Base-by-base conservation (phyloP, 2,113 vertebrate species). In the Patagioenas fasciata region DNA sequence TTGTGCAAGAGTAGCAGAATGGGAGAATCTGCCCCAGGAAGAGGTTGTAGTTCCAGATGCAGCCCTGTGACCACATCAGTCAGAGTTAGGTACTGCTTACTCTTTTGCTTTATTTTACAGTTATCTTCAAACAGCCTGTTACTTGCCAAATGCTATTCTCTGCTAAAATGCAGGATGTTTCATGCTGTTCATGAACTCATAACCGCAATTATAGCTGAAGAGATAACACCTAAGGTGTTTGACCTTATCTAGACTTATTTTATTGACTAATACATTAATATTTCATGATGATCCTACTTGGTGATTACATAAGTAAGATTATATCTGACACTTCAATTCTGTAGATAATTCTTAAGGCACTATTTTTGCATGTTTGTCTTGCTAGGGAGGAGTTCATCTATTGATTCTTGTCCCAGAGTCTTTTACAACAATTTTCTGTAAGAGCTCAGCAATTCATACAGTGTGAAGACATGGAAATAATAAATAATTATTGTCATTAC, bases 191-290 rank as follows among this genome's bases (percentile, higher is more conserved):
- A 31, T 44, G 66, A 90, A 77, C n/a, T 71, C 13, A 6, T 51
- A 93, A 81, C 19, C 66, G 74, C 71, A 95, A 83, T 94, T 95
- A 93, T 40, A 85, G 56, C 16, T 70, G 62, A 85, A 85, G 24
- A 89, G 78, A 54, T 90, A 93, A 83, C 88, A 85, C 82, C 89
- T 88, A 70, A 71, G 91, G 90, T 88, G 82, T 91, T 89, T 94
- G 93, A 97, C 90, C 89, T 97, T 96, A 95, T 95, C 90, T 78
- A 78, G 56, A 74, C 23, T 83, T 88, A 88, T 57, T 94, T 91
- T 80, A 83, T 88, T 93, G 87, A 88, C 64, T 74, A 85, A 67
- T 54, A 32, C 24, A 90, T 97, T 74, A 96, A 96, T 94, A 96
- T 3, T 94, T 95, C 75, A 96, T 85, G 64, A 77, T 85, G 42